Base-by-base conservation (phyloP, 1,140 invertebrate genomes). In the Aphaenogaster rudis region DNA sequence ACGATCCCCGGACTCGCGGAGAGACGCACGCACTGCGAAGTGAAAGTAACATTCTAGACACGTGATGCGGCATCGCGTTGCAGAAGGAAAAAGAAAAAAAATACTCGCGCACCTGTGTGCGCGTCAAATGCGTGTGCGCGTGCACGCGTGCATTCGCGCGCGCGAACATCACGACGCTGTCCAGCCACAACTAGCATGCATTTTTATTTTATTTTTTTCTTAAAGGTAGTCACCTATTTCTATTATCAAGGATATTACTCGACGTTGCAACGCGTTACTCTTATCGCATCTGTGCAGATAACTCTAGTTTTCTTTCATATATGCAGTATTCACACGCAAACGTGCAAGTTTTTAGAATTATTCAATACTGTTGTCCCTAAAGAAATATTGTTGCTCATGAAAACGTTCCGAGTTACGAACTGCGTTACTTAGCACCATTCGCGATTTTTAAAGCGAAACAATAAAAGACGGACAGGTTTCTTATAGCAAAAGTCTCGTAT, bases 41-140 rank as follows among this genome's bases (percentile, higher is more conserved):
- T 92, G 91, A 92, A 92, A 92, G 91, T 92, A 91, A 91, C 88
- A 92, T 91, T 91, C 91, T 92, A 92, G 87, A 89, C 89, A 92
- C 88, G 89, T 92, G 91, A 91, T 88, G 87, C 80, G 77, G 88
- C 74, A 88, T 88, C 88, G 63, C 63, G 78, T 66, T 81, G 52
- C 71, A 61, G 66, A 72, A 86, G 78, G 77, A 86, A 72, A 39
- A 69, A 86, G 86, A 88, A 86, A 80, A 54, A 76, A 67, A 50
- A 21, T 52, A 28, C 9, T 48, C 67, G 59, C 78, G 52, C 72
- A 74, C 36, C 80, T 67, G 80, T 87, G 82, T 71, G 71, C 76
- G 42, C 42, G 9, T 42, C 33, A 39, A 15, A 42, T n/a, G 54
- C 50, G 63, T 67, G 63, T n/a, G 48, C 15, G 54, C 33, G 42